Evolutionary conservation across 1,140 invertebrate genomes (phyloP).

Genomic region (Calliopsis andreniformis): DNA sequence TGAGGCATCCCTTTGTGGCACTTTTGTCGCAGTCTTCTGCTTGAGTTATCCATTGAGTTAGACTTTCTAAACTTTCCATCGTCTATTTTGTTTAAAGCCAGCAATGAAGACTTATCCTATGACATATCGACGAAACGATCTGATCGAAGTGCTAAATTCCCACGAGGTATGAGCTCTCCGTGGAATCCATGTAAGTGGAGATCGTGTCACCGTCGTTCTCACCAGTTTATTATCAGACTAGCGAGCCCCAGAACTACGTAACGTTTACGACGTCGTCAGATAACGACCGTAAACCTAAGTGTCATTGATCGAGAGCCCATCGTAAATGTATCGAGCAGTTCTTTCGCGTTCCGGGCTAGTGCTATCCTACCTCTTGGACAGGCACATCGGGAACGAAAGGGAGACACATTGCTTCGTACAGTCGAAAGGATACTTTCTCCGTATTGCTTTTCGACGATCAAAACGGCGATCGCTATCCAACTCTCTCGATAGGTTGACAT

Average conservation of each 20-base stretch:
- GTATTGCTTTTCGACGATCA: slow-evolving; percentile 27
- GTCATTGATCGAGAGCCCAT: slow-evolving; percentile 3
- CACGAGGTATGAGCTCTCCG: slow-evolving; percentile 61
- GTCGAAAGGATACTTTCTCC: slow-evolving; percentile 67
- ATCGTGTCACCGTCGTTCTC: slow-evolving; percentile 49
- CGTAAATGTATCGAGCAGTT: slow-evolving; percentile 36
- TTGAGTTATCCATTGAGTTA: no score
- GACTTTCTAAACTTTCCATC: slow-evolving; percentile 3
- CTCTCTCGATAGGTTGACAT: slow-evolving; percentile 24
- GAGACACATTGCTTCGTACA: slow-evolving; percentile 39
- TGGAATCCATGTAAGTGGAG: slow-evolving; percentile 58
- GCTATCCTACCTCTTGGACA: slow-evolving; percentile 28
- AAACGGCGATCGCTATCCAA: slow-evolving; percentile 53
- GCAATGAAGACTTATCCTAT: slow-evolving; percentile 38
- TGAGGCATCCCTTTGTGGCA: no score
- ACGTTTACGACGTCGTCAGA: slow-evolving; percentile 57
- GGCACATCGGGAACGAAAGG: slow-evolving; percentile 31
- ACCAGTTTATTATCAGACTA: slow-evolving; percentile 39
- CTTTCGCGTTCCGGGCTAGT: slow-evolving; percentile 61
- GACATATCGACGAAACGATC: slow-evolving; percentile 73
- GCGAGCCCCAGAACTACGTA: slow-evolving; percentile 13
- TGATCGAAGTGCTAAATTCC: slow-evolving; percentile 78
- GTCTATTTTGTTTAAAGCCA: slow-evolving; percentile 3
- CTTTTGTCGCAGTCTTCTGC: no score
- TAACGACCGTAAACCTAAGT: slow-evolving; percentile 50